Evolutionary conservation across 2,888 invertebrate genomes (phyloP).

Genomic region (Eilema griseolum): DNA sequence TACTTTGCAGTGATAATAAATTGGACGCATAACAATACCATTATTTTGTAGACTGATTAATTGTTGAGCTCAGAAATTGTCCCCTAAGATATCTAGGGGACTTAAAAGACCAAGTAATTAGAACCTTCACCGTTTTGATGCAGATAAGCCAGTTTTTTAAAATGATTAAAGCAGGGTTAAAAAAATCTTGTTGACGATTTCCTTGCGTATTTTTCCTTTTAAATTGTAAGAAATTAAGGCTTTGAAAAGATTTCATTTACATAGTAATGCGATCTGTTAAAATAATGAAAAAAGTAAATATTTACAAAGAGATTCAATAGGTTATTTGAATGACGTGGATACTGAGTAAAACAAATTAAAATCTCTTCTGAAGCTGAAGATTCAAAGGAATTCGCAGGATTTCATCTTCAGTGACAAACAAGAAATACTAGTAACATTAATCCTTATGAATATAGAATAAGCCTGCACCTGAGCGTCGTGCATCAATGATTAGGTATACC

Average conservation of each 20-base stretch:
- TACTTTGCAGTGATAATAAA: slow-evolving; percentile 67
- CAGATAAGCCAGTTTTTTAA: slow-evolving; percentile 36
- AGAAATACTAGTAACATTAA: background rate
- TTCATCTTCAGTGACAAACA: background rate
- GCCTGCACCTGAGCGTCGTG: too few species aligned
- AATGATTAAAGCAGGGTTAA: slow-evolving; percentile 27
- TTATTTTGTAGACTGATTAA: slow-evolving; percentile 63
- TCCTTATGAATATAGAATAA: too few species aligned
- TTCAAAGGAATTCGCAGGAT: background rate
- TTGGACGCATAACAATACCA: slow-evolving; percentile 61
- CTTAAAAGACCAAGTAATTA: slow-evolving; percentile 40
- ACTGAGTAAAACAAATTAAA: background rate
- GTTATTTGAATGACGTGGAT: background rate
- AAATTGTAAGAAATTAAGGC: slow-evolving; percentile 15
- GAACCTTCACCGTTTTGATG: slow-evolving; percentile 31
- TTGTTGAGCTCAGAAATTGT: slow-evolving; percentile 50
- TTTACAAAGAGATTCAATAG: background rate
- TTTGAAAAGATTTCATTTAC: slow-evolving; percentile 11
- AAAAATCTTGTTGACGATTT: slow-evolving; percentile 8
- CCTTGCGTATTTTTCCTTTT: slow-evolving; percentile 9
- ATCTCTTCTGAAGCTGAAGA: background rate
- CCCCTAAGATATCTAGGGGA: slow-evolving; percentile 41
- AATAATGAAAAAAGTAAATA: slow-evolving; percentile 8
- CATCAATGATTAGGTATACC: too few species aligned
- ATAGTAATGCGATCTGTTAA: slow-evolving; percentile 12